Percentiles rank a stretch among this genome's conserved stretches.
These are phyloP conservation scores for Irena cyanogastra DNA, from an alignment of 2,113 vertebrate species.

Conservation along the genomic window DNA sequence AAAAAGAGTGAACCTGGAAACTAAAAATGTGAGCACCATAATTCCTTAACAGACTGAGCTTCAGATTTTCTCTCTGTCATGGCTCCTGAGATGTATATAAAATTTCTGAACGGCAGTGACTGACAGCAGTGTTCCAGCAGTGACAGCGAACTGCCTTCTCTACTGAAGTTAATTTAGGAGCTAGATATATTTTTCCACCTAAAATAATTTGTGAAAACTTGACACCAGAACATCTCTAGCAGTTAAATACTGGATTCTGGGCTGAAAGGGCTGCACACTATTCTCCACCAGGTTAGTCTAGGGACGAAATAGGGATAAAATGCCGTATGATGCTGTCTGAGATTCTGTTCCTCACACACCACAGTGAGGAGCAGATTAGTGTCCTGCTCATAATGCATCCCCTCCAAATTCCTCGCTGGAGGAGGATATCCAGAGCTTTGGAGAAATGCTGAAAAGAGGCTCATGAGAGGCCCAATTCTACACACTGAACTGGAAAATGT, in stretches of 20 bases:
- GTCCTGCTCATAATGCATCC: constrained; percentile 8
- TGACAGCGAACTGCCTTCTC: background rate
- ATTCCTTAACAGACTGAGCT: background rate
- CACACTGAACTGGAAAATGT: constrained; percentile 22
- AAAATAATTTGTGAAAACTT: background rate
- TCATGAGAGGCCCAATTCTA: constrained; percentile 49
- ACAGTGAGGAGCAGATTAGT: constrained; percentile 23
- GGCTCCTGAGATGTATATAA: background rate
- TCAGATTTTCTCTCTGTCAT: background rate
- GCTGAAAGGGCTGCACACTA: background rate
- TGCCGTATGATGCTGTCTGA: accelerated
- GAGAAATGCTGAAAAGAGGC: constrained; percentile 42
- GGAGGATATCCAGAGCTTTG: constrained; percentile 50
- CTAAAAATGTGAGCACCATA: background rate
- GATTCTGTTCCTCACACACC: background rate
- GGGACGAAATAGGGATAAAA: background rate
- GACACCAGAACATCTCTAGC: background rate
- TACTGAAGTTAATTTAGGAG: background rate
- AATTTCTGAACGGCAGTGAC: background rate
- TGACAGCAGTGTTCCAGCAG: background rate
- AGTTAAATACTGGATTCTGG: background rate
- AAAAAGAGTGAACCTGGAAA: background rate
- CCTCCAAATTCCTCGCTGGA: constrained; percentile 18
- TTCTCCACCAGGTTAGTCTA: background rate
- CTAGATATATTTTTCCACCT: background rate